Evolutionary conservation across 1,140 invertebrate genomes (phyloP).

Genomic region (Cotesia glomerata): DNA sequence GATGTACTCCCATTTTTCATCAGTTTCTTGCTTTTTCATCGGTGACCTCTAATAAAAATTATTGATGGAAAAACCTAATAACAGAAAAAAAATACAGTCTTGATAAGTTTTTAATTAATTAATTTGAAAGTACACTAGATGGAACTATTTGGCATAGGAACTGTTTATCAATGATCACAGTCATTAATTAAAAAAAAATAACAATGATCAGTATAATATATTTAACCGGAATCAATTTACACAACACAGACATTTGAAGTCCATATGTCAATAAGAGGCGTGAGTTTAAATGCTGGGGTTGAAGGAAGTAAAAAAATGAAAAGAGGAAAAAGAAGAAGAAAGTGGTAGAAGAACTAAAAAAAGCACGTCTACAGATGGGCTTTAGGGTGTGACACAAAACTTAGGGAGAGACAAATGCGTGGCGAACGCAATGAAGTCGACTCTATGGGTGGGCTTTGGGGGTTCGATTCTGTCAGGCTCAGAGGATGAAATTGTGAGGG

Average conservation of each 20-base stretch:
- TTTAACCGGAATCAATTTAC: background rate
- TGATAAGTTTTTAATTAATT: too few relatives aligned
- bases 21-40: background rate
- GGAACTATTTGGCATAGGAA: too few relatives aligned
- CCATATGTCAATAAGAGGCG: slow-evolving; percentile 8
- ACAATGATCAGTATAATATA: background rate
- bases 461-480: slow-evolving; percentile 28
- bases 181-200: background rate
- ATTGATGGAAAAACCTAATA: background rate
- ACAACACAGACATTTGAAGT: background rate
- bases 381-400: slow-evolving; percentile 44
- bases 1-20: background rate
- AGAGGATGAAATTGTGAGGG: slow-evolving; percentile 15
- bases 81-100: too few relatives aligned
- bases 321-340: slow-evolving; percentile 13
- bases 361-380: slow-evolving; percentile 34
- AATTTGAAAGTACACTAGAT: too few relatives aligned
- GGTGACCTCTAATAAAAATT: slow-evolving; percentile 17
- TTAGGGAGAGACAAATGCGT: slow-evolving; percentile 48
- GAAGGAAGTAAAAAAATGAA: slow-evolving; percentile 17
- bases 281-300: slow-evolving; percentile 19
- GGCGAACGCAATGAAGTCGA: slow-evolving; percentile 50
- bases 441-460: slow-evolving; percentile 42
- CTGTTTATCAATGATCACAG: too few relatives aligned
- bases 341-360: slow-evolving; percentile 30